Evolutionary conservation across 2,113 vertebrate genomes (phyloP), one percentile per base, ranked within the genome.

Genomic region (Carassius carassius): DNA sequence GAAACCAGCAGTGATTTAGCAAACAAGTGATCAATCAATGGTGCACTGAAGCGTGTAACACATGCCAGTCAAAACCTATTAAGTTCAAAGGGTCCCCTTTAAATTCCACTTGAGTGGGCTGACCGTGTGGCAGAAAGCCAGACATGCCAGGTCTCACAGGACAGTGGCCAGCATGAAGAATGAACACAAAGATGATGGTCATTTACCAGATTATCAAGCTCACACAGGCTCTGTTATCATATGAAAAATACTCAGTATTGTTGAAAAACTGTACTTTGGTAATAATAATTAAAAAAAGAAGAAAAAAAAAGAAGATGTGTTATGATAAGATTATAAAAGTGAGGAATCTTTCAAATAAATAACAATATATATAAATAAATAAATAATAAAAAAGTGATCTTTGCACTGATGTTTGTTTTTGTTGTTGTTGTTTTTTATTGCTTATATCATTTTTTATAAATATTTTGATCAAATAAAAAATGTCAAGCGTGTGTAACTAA

Each of bases 51-150:
- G 94, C 94, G 92, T 90, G 89, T 92, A 96, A 96, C 94, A 96
- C 96, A 96, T 94, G 94, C 93, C 96, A 97, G 95, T 95, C 95
- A 96, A 95, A 96, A 95, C 84, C 96, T 89, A 97, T 96, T 96
- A 96, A 86, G 92, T 92, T 96, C 94, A 96, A 96, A 92, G 91
- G 89, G 89, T 85, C 90, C 91, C 92, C 92, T 96, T 96, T 94
- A 93, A 94, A 94, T 96, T 97, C 93, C 93, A 95, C 95, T 93
- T 95, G 92, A 94, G 90, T 92, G 94, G 91, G 88, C 91, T 93
- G 94, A 96, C 94, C 94, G 92, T 47, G 91, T 91, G 94, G 93
- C 94, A 93, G 91, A 90, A 90, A 91, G 93, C 92, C 95, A 93
- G 92, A 95, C 92, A 94, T 92, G 94, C 92, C 91, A 92, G 90